Evolutionary conservation across 2,797 vertebrate species (phyloP).

Genomic region (Threskiornis aethiopicus): DNA sequence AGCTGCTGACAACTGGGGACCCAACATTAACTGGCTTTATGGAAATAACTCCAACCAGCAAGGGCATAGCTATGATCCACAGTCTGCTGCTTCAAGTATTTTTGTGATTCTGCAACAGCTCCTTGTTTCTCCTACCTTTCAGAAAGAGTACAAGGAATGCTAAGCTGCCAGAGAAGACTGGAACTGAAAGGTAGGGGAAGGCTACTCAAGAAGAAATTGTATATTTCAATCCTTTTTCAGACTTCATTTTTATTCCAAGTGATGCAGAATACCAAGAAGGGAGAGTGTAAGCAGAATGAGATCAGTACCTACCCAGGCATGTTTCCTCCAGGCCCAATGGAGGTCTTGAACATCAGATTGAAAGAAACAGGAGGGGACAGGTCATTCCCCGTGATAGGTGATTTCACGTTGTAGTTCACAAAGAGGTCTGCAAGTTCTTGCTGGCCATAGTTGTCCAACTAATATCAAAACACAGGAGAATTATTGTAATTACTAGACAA

Average conservation of each 20-base stretch:
- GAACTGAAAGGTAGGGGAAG: background rate
- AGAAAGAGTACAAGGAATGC: background rate
- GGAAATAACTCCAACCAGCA: background rate
- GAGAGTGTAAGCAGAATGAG: background rate
- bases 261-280: background rate
- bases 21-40: background rate
- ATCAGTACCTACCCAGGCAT: constrained; percentile 87
- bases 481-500: background rate
- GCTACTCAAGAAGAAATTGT: background rate
- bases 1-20: rapidly evolving
- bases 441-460: constrained; percentile 97
- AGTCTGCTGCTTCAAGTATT: background rate
- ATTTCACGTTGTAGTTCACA: constrained; percentile 95
- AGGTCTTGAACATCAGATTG: constrained; percentile 99
- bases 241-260: background rate
- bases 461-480: constrained; percentile 1
- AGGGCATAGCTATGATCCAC: background rate
- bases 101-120: background rate
- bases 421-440: constrained; percentile 92
- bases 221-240: background rate
- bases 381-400: constrained; percentile 93
- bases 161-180: background rate
- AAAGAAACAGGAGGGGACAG: constrained; percentile 91
- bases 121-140: background rate
- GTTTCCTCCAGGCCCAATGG: constrained; percentile 95